Evolutionary conservation across 2,888 invertebrate genomes (phyloP).

Genomic region (Agonopterix arenella): DNA sequence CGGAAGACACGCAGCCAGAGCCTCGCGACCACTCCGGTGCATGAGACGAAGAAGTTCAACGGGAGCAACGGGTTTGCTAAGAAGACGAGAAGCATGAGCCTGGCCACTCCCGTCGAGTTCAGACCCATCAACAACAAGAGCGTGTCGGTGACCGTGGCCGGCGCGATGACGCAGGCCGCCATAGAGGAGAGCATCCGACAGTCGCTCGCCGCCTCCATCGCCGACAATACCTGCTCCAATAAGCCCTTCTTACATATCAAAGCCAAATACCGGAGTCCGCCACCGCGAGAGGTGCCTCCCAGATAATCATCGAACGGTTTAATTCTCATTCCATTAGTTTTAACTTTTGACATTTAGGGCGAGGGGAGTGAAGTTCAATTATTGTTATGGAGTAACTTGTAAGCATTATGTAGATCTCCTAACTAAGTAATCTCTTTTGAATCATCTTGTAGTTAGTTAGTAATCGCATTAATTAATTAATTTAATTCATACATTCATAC

Average conservation of each 20-base stretch:
- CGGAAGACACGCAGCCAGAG: conserved; percentile 54
- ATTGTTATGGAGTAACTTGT: conserved; percentile 23
- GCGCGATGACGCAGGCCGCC: conserved; percentile 62
- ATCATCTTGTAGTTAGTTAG: conserved; percentile 17
- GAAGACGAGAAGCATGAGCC: conserved; percentile 64
- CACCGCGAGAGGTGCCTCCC: conserved; percentile 78
- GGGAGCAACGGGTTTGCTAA: conserved; percentile 37
- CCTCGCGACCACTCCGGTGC: conserved; percentile 52
- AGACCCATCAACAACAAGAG: conserved; percentile 40
- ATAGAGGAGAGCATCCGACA: conserved; percentile 67
- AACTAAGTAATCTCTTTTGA: conserved; percentile 41
- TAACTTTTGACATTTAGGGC: conserved; percentile 18
- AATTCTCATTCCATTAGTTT: conserved; percentile 49
- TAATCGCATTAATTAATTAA: conserved; percentile 28
- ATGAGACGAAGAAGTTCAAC: conserved; percentile 42
- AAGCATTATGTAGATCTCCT: conserved; percentile 57
- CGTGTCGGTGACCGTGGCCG: conserved; percentile 30
- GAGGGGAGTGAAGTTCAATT: conserved; percentile 12
- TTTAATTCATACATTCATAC: conserved; percentile 34
- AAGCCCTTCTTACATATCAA: conserved; percentile 82
- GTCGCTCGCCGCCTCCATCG: conserved; percentile 57
- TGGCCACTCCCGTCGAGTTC: conserved; percentile 41
- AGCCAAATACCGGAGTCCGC: conserved; percentile 84
- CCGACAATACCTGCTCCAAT: conserved; percentile 52
- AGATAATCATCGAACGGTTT: conserved; percentile 44